Base-by-base conservation (phyloP, 2,113 vertebrate genomes). In the Recurvirostra avosetta region DNA sequence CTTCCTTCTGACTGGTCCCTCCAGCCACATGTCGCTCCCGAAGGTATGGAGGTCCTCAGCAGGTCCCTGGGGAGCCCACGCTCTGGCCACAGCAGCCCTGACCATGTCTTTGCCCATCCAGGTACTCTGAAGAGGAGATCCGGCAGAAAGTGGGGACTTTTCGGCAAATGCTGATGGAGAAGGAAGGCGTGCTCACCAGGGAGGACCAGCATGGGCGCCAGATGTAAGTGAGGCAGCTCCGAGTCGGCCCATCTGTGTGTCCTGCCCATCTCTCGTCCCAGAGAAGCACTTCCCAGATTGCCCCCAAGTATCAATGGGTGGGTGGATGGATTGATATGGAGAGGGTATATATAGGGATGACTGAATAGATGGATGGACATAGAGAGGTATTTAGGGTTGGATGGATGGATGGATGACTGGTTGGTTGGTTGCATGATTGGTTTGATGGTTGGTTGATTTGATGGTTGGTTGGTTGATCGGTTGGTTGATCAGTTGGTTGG, bases 91-190 rank as follows among this genome's bases (percentile, higher is more conserved):
- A 2, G 32, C 50, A 63, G 13, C 52, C 11, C 80, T 90, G 47
- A 95, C 59, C 16, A 0, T 0, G 0, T 34, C 43, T 83, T 92
- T 77, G 41, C 45, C 70, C 55, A 58, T 66, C 38, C 97, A 99
- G 99, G 97, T 99, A 99, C 97, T 99, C 98, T 0, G 99, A 99
- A 91, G 99, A 99, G 92, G 99, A 99, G 97, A 99, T 99, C 84
- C 98, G 97, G 30, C 99, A 99, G 98, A 99, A 99, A 96, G 99
- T 99, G 41, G 99, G 98, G 95, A 99, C 99, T 5, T 99, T 99
- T 96, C 98, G 99, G 89, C 99, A 99, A 73, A 99, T 99, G 99
- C 98, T 99, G 98, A 99, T 99, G 99, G 99, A 99, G 97, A 99
- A 99, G 96, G 99, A 99, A 85, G 99, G 99, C 1, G 99, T 99